Percentiles rank a stretch among this genome's conserved stretches.
phyloP scores from a whole-genome alignment of 2,888 invertebrate species.

The Camponotus fellah region DNA sequence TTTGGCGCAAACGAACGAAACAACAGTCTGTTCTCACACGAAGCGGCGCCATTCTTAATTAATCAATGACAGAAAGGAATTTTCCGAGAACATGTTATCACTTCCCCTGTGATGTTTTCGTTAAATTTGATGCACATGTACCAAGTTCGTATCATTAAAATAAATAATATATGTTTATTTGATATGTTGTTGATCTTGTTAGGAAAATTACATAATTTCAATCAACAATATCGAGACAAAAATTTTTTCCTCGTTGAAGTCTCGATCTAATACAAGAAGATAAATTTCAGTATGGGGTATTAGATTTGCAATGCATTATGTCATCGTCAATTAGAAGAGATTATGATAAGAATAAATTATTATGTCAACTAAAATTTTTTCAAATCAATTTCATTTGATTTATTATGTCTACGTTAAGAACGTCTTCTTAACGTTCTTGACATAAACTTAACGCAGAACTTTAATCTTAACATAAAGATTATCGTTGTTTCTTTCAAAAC shows the following conservation, averaged over 20 bases:
- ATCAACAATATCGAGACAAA: background rate
- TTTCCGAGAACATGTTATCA: constrained; percentile 25
- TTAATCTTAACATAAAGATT: background rate
- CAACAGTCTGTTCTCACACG: constrained; percentile 50
- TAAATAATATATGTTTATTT: background rate
- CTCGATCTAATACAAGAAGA: background rate
- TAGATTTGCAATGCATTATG: background rate
- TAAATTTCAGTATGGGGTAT: background rate
- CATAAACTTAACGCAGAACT: background rate
- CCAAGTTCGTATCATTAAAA: background rate
- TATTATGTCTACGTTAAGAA: background rate
- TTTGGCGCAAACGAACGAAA: constrained; percentile 66
- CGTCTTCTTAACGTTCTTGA: too few relatives aligned
- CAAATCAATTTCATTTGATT: background rate
- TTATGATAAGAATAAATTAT: background rate
- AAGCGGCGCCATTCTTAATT: constrained; percentile 36
- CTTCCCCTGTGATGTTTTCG: background rate
- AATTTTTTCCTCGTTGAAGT: background rate
- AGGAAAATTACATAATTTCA: background rate
- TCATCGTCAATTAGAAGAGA: background rate
- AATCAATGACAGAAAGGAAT: constrained; percentile 35
- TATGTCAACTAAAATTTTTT: background rate
- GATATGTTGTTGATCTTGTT: background rate
- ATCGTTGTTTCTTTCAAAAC: background rate
- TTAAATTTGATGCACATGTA: background rate